Evolutionary conservation across 2,797 vertebrate genomes (phyloP).

Genomic region (Poecilia picta): DNA sequence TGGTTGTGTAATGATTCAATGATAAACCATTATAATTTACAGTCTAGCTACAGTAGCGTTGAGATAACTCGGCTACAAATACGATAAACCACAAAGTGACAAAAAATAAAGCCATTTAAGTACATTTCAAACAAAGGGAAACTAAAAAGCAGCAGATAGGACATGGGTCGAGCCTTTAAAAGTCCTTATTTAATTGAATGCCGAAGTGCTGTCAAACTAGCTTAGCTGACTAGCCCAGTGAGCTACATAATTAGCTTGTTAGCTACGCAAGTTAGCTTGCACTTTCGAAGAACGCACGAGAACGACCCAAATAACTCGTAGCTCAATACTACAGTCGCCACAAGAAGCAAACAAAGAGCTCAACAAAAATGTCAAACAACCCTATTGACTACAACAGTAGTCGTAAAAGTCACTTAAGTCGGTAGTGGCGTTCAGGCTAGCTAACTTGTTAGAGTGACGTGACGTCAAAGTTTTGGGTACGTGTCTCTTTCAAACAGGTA

Average conservation of each 20-base stretch:
- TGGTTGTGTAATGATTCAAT: background rate
- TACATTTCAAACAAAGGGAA: background rate
- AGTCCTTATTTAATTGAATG: slow-evolving; percentile 1
- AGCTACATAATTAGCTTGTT: slow-evolving; percentile 68
- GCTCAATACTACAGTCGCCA: background rate
- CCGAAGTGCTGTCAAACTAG: slow-evolving; percentile 72
- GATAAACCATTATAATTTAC: background rate
- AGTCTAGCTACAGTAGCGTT: background rate
- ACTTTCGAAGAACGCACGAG: slow-evolving; percentile 31
- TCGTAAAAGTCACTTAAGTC: slow-evolving; percentile 43
- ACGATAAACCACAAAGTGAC: slow-evolving; percentile 12
- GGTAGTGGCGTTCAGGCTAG: slow-evolving; percentile 55
- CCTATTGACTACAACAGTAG: background rate
- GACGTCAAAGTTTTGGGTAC: slow-evolving; percentile 86
- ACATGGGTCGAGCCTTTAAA: background rate
- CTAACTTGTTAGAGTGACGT: slow-evolving; percentile 71
- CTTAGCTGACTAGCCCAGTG: slow-evolving; percentile 57
- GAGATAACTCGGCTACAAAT: slow-evolving; percentile 33
- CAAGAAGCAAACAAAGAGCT: background rate
- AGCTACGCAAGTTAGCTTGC: slow-evolving; percentile 59
- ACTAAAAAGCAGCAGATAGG: fast-evolving
- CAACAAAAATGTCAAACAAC: background rate
- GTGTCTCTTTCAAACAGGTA: slow-evolving; percentile 85
- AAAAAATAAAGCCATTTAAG: background rate
- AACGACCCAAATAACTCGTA: slow-evolving; percentile 10